phyloP scores from a whole-genome alignment of 2,797 vertebrate species.

The Knipowitschia caucasica region DNA sequence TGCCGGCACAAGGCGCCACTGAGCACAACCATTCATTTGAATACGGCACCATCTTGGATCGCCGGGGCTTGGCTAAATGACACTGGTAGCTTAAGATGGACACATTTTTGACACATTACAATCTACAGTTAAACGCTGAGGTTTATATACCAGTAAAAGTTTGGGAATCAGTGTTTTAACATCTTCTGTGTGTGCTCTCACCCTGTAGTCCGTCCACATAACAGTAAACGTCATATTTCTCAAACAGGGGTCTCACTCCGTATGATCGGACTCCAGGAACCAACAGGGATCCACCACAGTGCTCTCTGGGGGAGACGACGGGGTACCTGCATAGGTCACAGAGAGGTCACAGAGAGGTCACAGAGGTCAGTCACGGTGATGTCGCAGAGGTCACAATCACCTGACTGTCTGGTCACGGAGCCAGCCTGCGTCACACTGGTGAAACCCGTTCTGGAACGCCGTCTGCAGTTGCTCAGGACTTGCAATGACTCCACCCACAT shows the following conservation, averaged over 20 bases:
- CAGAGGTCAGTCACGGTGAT: not conserved
- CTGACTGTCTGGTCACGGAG: conserved; percentile 92
- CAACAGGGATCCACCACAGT: conserved; percentile 83
- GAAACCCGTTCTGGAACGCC: conserved; percentile 89
- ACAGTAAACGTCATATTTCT: conserved; percentile 91
- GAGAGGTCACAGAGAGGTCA: not conserved
- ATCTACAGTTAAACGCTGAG: too few relatives aligned
- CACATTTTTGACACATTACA: too few relatives aligned
- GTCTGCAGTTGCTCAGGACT: conserved; percentile 87
- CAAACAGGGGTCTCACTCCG: conserved; percentile 77
- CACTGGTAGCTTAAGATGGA: too few relatives aligned
- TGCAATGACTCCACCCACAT: conserved; percentile 86
- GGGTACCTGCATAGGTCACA: conserved; percentile 78
- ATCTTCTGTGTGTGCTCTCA: conserved; percentile 59
- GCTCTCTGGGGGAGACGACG: conserved; percentile 83
- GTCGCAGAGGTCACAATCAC: conserved; percentile 55
- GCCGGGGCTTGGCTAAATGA: too few relatives aligned
- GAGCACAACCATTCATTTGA: too few relatives aligned
- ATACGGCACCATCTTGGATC: too few relatives aligned
- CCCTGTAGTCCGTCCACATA: conserved; percentile 83
- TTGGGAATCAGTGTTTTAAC: too few relatives aligned
- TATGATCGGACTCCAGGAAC: conserved; percentile 85
- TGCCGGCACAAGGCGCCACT: too few relatives aligned
- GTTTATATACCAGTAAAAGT: too few relatives aligned
- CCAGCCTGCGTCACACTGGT: conserved; percentile 97